Evolutionary conservation across 30 jellyfish, hydroid and myxozoan species (phyloP).

Genomic region (Turritopsis rubra): DNA sequence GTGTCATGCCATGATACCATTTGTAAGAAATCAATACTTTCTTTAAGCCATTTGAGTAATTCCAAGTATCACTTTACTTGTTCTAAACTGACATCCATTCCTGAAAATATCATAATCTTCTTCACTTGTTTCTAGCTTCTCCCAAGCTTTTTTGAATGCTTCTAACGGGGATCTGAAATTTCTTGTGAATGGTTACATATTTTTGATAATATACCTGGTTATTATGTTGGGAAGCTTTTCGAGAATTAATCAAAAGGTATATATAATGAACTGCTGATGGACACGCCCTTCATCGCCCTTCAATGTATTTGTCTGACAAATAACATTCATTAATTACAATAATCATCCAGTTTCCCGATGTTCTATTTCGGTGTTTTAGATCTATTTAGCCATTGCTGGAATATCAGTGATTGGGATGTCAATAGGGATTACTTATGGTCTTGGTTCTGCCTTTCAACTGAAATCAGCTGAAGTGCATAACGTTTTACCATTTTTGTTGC

Average conservation of each 20-base stretch:
- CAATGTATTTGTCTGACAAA: not conserved
- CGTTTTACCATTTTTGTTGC: constrained; percentile 62
- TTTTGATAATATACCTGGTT: constrained; percentile 59
- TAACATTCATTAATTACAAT: not conserved
- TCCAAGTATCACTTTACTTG: not conserved
- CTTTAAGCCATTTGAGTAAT: too few relatives aligned
- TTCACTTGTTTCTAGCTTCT: not conserved
- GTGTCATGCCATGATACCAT: too few relatives aligned
- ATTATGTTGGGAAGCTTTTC: constrained; percentile 74
- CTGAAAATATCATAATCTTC: not conserved
- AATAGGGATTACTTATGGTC: constrained; percentile 71
- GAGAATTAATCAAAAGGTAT: constrained; percentile 53
- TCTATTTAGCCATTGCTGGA: constrained; percentile 76
- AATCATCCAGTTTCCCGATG: not conserved
- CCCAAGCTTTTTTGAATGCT: constrained; percentile 54
- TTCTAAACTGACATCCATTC: not conserved
- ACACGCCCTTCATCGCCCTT: not conserved
- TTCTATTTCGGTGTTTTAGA: constrained; percentile 20
- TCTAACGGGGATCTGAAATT: constrained; percentile 43
- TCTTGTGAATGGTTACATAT: constrained; percentile 62
- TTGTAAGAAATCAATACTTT: too few relatives aligned
- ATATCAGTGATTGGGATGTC: constrained; percentile 63
- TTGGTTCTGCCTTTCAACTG: constrained; percentile 63
- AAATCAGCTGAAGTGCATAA: constrained; percentile 68
- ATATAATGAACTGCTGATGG: not conserved